Percentiles rank a stretch among this genome's conserved stretches.
Evolutionary conservation across 2,888 invertebrate genomes (phyloP).

Genomic region (Andricus curvator): DNA sequence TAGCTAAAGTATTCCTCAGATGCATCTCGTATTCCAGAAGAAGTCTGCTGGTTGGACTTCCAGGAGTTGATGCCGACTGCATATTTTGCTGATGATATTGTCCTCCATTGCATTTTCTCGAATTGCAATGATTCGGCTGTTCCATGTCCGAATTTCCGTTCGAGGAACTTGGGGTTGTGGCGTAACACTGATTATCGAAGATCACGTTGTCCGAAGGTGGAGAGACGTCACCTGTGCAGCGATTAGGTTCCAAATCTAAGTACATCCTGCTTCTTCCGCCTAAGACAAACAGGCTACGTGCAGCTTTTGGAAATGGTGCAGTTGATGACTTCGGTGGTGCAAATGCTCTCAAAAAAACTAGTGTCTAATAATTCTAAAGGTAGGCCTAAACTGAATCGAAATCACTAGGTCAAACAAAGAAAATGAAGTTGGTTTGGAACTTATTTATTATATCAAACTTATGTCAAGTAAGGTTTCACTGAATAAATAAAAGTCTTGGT

Average conservation of each 20-base stretch:
- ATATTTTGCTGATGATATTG: constrained; percentile 79
- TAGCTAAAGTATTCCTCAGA: constrained; percentile 93
- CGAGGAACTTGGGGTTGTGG: constrained; percentile 95
- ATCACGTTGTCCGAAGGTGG: constrained; percentile 96
- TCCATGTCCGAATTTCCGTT: constrained; percentile 95
- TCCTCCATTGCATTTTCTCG: constrained; percentile 71
- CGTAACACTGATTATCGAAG: constrained; percentile 97
- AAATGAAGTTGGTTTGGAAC: background rate
- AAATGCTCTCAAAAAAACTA: constrained; percentile 3
- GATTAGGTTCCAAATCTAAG: constrained; percentile 82
- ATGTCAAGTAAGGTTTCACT: too few relatives aligned
- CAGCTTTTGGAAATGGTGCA: constrained; percentile 62
- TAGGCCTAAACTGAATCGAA: background rate
- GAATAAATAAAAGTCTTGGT: too few relatives aligned
- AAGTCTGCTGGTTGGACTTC: constrained; percentile 90
- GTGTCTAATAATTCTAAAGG: background rate
- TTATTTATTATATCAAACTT: too few relatives aligned
- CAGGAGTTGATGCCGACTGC: constrained; percentile 82
- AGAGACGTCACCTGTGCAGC: constrained; percentile 82
- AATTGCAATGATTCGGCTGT: constrained; percentile 82
- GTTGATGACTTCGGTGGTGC: constrained; percentile 36
- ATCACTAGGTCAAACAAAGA: background rate
- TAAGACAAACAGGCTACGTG: constrained; percentile 76
- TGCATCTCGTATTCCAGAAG: constrained; percentile 97
- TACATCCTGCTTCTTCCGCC: constrained; percentile 80